Evolutionary conservation across 2,888 invertebrate species (phyloP).

Genomic region (Scaptomyza flava): DNA sequence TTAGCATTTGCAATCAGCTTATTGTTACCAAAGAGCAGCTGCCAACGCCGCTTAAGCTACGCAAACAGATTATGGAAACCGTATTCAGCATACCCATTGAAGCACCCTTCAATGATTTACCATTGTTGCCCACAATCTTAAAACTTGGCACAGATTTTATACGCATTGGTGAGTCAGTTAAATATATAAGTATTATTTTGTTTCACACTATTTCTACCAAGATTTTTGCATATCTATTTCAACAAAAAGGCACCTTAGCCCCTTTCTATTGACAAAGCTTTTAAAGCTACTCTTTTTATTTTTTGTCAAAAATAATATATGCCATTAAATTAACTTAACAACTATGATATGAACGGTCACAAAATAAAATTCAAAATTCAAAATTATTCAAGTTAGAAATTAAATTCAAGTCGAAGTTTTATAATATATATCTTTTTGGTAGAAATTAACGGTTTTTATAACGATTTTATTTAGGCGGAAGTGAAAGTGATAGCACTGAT

Average conservation of each 20-base stretch:
- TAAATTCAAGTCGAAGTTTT: too few species aligned
- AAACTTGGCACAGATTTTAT: constrained; percentile 88
- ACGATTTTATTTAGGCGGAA: constrained; percentile 54
- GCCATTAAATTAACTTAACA: too few species aligned
- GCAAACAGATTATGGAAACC: constrained; percentile 86
- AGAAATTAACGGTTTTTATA: background rate
- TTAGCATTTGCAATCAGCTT: constrained; percentile 82
- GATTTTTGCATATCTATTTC: too few species aligned
- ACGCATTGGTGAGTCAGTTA: constrained; percentile 83
- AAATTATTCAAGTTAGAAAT: too few species aligned
- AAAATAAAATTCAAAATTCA: too few species aligned
- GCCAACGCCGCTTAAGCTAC: constrained; percentile 78
- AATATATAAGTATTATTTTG: background rate
- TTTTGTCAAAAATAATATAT: too few species aligned
- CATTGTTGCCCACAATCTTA: constrained; percentile 88
- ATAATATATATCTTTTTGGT: too few species aligned
- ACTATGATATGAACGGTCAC: too few species aligned
- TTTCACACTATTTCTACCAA: too few species aligned
- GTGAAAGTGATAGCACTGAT: constrained; percentile 71
- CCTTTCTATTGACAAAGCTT: too few species aligned
- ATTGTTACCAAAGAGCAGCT: constrained; percentile 81
- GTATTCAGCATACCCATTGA: constrained; percentile 86
- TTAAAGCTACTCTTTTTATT: too few species aligned
- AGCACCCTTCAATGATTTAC: constrained; percentile 87
- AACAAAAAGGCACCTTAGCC: too few species aligned